Evolutionary conservation across 2,888 invertebrate genomes (phyloP).

Genomic region (Eristalis intricaria): DNA sequence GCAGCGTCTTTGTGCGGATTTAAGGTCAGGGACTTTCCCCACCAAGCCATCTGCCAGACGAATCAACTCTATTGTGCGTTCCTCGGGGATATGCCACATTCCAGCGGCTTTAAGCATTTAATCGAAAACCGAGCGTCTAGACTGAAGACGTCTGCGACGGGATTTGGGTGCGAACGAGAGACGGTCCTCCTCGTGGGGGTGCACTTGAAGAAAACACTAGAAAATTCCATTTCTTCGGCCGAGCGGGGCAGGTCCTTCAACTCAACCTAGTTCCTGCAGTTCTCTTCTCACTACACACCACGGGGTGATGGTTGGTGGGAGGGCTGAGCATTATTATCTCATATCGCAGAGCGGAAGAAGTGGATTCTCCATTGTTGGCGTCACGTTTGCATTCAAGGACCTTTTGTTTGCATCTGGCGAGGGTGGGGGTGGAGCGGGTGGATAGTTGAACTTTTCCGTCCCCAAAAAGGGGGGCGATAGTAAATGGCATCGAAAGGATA

Average conservation of each 20-base stretch:
- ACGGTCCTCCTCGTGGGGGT: slow-evolving; percentile 13
- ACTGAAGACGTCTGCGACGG: background rate
- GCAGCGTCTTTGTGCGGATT: background rate
- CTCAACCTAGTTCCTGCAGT: slow-evolving; percentile 56
- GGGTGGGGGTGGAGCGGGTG: background rate
- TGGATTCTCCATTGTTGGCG: slow-evolving; percentile 60
- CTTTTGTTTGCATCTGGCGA: background rate
- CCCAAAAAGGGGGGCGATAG: background rate
- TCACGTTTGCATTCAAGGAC: slow-evolving; percentile 58
- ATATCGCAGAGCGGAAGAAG: slow-evolving; percentile 43
- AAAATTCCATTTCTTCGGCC: background rate
- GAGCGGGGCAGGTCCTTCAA: slow-evolving; percentile 59
- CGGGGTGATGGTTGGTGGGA: background rate
- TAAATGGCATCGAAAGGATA: slow-evolving; percentile 1
- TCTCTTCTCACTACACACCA: slow-evolving; percentile 22
- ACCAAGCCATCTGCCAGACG: background rate
- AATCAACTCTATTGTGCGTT: background rate
- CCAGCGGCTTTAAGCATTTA: background rate
- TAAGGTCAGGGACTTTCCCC: slow-evolving; percentile 63
- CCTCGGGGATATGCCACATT: background rate
- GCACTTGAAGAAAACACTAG: slow-evolving; percentile 8
- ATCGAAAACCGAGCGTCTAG: background rate
- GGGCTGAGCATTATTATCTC: slow-evolving; percentile 33
- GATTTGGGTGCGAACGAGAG: background rate
- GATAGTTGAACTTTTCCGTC: background rate